Evolutionary conservation across 2,888 invertebrate genomes (phyloP).

Genomic region (Drosophila melanocephala): DNA sequence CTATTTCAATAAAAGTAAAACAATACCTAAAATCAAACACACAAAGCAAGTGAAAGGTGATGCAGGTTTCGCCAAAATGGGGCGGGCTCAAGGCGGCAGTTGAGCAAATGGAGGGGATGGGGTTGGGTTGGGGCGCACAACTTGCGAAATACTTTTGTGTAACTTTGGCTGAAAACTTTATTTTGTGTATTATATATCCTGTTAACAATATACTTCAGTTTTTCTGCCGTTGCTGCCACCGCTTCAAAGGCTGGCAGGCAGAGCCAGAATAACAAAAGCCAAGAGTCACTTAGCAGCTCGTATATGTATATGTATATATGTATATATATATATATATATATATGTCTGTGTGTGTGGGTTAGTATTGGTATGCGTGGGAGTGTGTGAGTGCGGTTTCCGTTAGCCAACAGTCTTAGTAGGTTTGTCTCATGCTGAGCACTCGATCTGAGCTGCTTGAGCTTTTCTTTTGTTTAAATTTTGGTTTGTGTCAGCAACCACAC

Average conservation of each 20-base stretch:
- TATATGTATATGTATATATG: constrained; percentile 24
- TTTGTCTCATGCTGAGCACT: constrained; percentile 75
- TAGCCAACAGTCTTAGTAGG: constrained; percentile 76
- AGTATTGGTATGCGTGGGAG: constrained; percentile 35
- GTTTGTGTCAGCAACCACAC: constrained; percentile 80
- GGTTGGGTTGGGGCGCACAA: constrained; percentile 44
- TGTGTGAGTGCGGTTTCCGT: constrained; percentile 78
- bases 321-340: constrained; percentile 11
- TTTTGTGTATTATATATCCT: constrained; percentile 82
- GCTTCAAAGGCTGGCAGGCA: constrained; percentile 69
- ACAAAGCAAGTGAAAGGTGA: constrained; percentile 76
- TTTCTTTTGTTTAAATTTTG: constrained; percentile 81
- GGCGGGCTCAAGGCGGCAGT: constrained; percentile 4
- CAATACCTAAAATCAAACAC: constrained; percentile 80
- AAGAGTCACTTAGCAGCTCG: constrained; percentile 76
- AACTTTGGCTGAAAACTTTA: constrained; percentile 82
- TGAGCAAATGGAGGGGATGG: not conserved
- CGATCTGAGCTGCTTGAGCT: constrained; percentile 66
- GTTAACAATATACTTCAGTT: constrained; percentile 82
- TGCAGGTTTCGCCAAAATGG: constrained; percentile 45
- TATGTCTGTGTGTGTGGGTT: constrained; percentile 20
- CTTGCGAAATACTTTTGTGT: constrained; percentile 82
- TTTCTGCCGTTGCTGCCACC: constrained; percentile 57
- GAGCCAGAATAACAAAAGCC: constrained; percentile 70
- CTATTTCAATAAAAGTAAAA: constrained; percentile 77